A percentile compares a stretch with the other conserved stretches of the same genome.
Conservation (phyloP, 1,140 invertebrate genomes). For the Euwallacea similis region DNA sequence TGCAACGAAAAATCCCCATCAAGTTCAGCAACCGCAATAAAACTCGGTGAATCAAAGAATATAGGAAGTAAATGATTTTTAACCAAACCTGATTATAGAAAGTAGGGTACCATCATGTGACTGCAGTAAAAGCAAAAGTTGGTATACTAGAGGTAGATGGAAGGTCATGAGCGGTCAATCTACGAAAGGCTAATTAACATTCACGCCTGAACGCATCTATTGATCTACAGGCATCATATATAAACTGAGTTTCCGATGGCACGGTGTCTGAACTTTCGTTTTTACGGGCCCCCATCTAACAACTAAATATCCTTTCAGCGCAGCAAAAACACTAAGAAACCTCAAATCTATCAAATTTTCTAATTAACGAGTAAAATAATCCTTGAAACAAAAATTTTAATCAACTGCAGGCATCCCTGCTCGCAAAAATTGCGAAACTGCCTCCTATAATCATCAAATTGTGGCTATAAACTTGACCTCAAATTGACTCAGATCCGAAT, state of each 20-base stretch:
- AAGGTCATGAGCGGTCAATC: constrained; percentile 10
- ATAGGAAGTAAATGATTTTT: constrained; percentile 2
- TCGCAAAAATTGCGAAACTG: too few species aligned
- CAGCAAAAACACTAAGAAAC: too few species aligned
- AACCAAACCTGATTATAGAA: constrained; percentile 9
- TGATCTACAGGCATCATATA: not conserved
- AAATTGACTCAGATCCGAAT: too few species aligned
- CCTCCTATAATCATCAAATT: too few species aligned
- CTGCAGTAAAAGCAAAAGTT: constrained; percentile 9
- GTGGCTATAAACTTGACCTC: too few species aligned
- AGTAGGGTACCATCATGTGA: constrained; percentile 12
- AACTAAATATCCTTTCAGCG: too few species aligned
- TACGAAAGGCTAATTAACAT: not conserved
- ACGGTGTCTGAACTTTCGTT: too few species aligned
- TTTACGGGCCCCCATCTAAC: too few species aligned
- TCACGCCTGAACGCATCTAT: constrained; percentile 3
- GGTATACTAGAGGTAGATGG: not conserved
- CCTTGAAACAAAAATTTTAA: too few species aligned
- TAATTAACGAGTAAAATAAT: too few species aligned
- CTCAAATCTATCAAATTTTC: too few species aligned
- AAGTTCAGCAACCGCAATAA: not conserved
- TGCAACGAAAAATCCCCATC: not conserved
- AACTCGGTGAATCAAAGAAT: not conserved
- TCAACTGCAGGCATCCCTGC: too few species aligned
- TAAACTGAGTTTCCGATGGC: not conserved